These are phyloP conservation scores for Lophura nycthemera DNA, from an alignment of 2,113 vertebrate species.

Conservation along the genomic window DNA sequence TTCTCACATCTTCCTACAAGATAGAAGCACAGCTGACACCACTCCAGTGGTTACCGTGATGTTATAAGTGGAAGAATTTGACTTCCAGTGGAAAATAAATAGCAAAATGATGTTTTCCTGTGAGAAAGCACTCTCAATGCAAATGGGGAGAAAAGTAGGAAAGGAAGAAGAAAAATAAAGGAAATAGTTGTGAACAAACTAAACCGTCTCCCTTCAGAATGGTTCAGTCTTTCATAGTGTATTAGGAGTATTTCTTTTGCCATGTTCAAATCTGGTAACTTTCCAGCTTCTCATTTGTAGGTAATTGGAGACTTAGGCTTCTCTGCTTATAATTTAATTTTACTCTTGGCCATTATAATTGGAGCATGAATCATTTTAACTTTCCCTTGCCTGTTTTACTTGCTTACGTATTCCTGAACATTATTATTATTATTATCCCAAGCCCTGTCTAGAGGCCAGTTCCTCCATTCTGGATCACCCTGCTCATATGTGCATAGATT, in stretches of 20 bases:
- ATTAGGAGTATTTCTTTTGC: neutral
- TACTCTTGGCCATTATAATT: neutral
- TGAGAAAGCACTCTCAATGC: neutral
- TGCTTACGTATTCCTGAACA: neutral
- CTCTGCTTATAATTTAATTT: neutral
- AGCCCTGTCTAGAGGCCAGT: neutral
- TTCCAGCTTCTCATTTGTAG: constrained; percentile 43
- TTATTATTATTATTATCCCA: constrained; percentile 4
- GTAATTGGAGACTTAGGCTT: constrained; percentile 6
- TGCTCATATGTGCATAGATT: neutral
- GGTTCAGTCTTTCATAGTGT: neutral
- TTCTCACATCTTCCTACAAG: neutral
- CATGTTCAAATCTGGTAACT: neutral
- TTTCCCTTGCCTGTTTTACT: constrained; percentile 17
- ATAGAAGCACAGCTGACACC: neutral
- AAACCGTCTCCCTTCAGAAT: neutral
- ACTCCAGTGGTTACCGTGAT: neutral
- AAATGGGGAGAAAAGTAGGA: neutral
- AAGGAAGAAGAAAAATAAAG: neutral
- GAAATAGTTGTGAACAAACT: neutral
- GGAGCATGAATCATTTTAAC: neutral
- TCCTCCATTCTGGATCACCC: constrained; percentile 1
- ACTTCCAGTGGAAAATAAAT: neutral
- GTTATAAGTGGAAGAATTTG: neutral
- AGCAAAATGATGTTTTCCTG: neutral